A percentile compares a stretch with the other conserved stretches of the same genome.
These are phyloP conservation scores for Masnerella sp. DNA, from an alignment of 2,888 invertebrate species.

Conservation along the genomic window DNA sequence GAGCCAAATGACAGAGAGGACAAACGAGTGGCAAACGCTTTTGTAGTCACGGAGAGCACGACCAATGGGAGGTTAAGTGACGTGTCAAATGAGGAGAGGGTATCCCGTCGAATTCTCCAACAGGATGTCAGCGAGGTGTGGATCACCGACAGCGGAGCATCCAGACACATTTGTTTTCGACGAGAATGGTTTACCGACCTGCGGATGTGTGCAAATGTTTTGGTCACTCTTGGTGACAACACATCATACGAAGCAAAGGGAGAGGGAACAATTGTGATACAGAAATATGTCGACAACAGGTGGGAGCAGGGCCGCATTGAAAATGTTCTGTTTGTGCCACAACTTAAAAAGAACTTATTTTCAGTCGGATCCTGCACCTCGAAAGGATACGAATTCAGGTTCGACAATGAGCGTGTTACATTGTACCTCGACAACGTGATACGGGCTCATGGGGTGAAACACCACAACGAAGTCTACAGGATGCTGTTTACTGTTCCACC, in stretches of 20 bases:
- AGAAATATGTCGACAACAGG: constrained; percentile 45
- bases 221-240: constrained; percentile 57
- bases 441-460: constrained; percentile 23
- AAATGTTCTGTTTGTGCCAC: constrained; percentile 64
- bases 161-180: constrained; percentile 23
- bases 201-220: not conserved
- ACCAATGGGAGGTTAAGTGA: not conserved
- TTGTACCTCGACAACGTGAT: not conserved
- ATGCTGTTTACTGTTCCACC: constrained; percentile 43
- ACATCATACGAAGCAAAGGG: constrained; percentile 47
- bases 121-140: constrained; percentile 47
- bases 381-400: constrained; percentile 41
- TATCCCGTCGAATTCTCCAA: not conserved
- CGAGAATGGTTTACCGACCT: constrained; percentile 59
- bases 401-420: constrained; percentile 8
- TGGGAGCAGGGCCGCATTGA: constrained; percentile 57
- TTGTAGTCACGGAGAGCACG: constrained; percentile 1
- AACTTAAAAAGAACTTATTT: constrained; percentile 62
- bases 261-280: constrained; percentile 51
- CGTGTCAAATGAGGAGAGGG: not conserved
- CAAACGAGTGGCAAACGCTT: not conserved
- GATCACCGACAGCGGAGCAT: constrained; percentile 61
- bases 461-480: constrained; percentile 47
- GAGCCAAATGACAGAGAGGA: not conserved
- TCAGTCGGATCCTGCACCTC: constrained; percentile 59